phyloP scores from a whole-genome alignment of 2,888 invertebrate genomes.

The Hydroisotoma schaefferi region DNA sequence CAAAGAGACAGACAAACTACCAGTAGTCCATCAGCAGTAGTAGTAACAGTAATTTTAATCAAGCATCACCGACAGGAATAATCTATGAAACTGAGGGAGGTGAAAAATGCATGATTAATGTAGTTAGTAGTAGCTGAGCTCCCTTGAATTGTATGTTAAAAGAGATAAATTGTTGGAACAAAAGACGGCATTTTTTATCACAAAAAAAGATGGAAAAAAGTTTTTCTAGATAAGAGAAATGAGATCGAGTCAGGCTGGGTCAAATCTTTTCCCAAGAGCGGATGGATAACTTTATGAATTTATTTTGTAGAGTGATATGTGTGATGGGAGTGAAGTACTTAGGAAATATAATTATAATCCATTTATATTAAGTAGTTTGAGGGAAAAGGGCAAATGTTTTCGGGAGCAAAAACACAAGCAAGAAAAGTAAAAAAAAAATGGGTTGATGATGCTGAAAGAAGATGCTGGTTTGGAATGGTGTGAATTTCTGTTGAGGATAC shows the following conservation, averaged over 20 bases:
- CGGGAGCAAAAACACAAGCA: conserved; percentile 10
- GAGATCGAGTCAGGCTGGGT: background rate
- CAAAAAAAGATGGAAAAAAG: background rate
- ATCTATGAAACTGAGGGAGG: no score
- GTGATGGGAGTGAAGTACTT: conserved; percentile 9
- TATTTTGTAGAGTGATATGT: background rate
- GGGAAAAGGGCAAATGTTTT: conserved; percentile 14
- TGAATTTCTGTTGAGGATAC: conserved; percentile 33
- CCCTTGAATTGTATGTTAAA: conserved; percentile 13
- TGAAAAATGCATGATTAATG: no score
- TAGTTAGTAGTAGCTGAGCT: no score
- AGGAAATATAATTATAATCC: conserved; percentile 9
- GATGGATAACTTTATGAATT: no score
- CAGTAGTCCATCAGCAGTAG: no score
- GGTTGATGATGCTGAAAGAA: background rate
- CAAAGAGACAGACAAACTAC: no score
- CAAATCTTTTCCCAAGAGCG: background rate
- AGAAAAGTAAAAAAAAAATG: no score
- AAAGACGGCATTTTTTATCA: background rate
- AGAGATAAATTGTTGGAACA: conserved; percentile 3
- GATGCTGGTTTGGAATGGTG: conserved; percentile 19
- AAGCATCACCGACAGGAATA: no score
- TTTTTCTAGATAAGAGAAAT: conserved; percentile 4
- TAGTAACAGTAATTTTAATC: no score
- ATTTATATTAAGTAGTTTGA: conserved; percentile 9